Conservation (phyloP, 2,888 invertebrate species). For the Magallana nippona region DNA sequence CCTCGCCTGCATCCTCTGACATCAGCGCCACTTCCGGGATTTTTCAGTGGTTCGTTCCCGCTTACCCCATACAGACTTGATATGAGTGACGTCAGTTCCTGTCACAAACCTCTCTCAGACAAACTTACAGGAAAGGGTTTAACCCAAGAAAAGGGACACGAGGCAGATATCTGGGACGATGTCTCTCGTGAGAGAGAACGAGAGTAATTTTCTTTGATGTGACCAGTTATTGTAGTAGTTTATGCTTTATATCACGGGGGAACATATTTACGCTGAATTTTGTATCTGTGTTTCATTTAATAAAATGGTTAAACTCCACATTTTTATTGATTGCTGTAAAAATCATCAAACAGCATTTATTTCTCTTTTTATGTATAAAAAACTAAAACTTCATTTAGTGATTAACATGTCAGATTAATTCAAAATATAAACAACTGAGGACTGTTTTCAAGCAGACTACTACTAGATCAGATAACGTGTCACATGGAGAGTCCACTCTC, state of each 20-base stretch:
- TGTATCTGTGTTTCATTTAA: no score
- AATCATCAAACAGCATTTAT: no score
- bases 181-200: slow-evolving; percentile 55
- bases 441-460: background rate
- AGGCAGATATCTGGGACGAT: slow-evolving; percentile 65
- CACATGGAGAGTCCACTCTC: background rate
- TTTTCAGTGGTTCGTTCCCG: slow-evolving; percentile 67
- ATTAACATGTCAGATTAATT: no score
- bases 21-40: slow-evolving; percentile 56
- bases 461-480: background rate
- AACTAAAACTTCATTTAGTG: background rate
- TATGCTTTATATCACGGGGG: no score
- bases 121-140: slow-evolving; percentile 60
- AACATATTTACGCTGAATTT: no score
- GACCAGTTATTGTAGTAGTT: no score
- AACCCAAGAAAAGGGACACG: slow-evolving; percentile 61
- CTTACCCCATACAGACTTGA: slow-evolving; percentile 65
- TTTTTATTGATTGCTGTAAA: no score
- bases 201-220: background rate
- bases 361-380: background rate
- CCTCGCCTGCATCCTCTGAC: slow-evolving; percentile 55
- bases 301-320: no score
- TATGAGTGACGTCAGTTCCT: slow-evolving; percentile 49
- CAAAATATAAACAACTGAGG: no score
- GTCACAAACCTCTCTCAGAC: slow-evolving; percentile 56